These are phyloP conservation scores for Eretmochelys imbricata DNA, from an alignment of 2,113 vertebrate genomes.

Conservation along the genomic window DNA sequence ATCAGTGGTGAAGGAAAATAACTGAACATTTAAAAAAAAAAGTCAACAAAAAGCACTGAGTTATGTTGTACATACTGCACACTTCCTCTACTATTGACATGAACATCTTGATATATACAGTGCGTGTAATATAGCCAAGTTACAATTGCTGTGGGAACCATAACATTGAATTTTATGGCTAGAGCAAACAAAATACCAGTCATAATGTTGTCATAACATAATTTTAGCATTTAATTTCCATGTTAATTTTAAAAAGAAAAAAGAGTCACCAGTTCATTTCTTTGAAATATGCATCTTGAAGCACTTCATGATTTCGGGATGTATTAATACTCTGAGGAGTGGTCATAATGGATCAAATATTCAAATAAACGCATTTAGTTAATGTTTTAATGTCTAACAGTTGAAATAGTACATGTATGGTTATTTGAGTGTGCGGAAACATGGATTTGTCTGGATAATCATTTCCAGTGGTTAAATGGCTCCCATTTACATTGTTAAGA, in stretches of 20 bases:
- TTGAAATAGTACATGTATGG: background rate
- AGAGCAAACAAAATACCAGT: background rate
- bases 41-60: background rate
- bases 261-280: background rate
- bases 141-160: background rate
- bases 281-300: background rate
- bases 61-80: background rate
- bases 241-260: background rate
- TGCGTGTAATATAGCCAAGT: background rate
- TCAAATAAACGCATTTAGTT: background rate
- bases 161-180: background rate
- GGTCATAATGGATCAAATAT: background rate
- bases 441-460: background rate
- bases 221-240: background rate
- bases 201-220: background rate
- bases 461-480: background rate
- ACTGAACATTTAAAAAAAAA: background rate
- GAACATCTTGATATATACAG: background rate
- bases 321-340: background rate
- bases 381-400: background rate
- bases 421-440: background rate
- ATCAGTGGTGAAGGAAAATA: background rate
- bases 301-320: background rate
- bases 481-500: background rate
- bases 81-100: background rate